Base-by-base conservation (phyloP, 2,113 vertebrate species). In the Clinocottus analis region DNA sequence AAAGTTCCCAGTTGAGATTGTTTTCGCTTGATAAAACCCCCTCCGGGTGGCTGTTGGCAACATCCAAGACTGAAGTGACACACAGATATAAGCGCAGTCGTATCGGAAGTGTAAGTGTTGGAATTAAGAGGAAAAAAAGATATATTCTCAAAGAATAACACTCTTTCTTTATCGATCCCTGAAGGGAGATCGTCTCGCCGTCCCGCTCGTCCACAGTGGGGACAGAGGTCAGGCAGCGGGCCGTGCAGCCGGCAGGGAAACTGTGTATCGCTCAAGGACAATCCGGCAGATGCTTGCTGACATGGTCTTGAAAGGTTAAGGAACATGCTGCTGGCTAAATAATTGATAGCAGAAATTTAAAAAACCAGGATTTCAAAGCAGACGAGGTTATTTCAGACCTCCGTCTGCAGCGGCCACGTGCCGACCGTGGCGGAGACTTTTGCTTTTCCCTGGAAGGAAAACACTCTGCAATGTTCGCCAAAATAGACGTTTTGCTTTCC, bases 251-350 rank as follows among this genome's bases (percentile, higher is more conserved):
- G 49, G 65, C 7, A 7, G 14, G 59, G 76, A 66, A 59, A 64
- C 71, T 12, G 71, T 35, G 73, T 67, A 29, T 62, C 14, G 72
- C 86, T 83, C 33, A 35, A 39, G 73, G 73, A 74, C 77, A 67
- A 55, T 75, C 69, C 59, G n/a, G 69, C 69, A 77, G 69, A 66
- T 72, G 55, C 53, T 77, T 8, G 39, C 68, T 80, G 68, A 75
- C 76, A 56, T 29, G 63, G 69, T 77, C 80, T 74, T 63, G 51
- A 82, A 80, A 88, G 77, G 79, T 85, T 85, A 80, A 74, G 27
- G 73, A 88, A 85, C 83, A 71, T 51, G 69, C 72, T 69, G 72
- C 72, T 53, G 83, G 83, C 76, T 85, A 74, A 83, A 88, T 88
- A 74, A 85, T 83, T 77, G 59, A 85, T 55, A 56, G 59, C 45